Percentiles rank a stretch among this genome's conserved stretches.
Conservation (phyloP, 2,888 invertebrate species). For the Caradrina clavipalpis region DNA sequence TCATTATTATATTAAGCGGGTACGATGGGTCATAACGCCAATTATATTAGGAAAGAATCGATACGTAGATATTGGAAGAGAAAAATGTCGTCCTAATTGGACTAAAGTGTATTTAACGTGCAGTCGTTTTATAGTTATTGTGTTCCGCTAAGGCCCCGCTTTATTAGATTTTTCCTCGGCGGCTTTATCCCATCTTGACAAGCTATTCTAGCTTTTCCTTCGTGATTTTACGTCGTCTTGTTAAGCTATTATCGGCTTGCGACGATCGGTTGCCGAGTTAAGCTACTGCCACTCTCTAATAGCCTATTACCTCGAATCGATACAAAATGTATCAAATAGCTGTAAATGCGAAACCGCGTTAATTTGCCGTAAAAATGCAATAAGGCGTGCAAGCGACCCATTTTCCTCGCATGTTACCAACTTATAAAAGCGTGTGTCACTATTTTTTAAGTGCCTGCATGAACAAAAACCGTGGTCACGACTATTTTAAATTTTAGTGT, state of each 20-base stretch:
- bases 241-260: conserved; percentile 13
- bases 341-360: neutral
- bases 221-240: neutral
- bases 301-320: conserved; percentile 2
- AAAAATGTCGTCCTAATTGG: conserved; percentile 24
- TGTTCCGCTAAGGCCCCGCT: neutral
- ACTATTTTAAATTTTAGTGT: conserved; percentile 1
- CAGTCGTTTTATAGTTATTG: conserved; percentile 20
- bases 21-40: neutral
- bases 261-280: conserved; percentile 11
- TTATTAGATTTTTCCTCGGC: conserved; percentile 5
- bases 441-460: conserved; percentile 6
- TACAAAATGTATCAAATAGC: conserved; percentile 7
- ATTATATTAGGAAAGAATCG: conserved; percentile 12
- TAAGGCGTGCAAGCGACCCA: neutral
- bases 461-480: neutral
- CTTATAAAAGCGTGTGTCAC: conserved; percentile 10
- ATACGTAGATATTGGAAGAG: neutral
- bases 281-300: conserved; percentile 1
- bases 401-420: conserved; percentile 14
- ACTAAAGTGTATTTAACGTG: conserved; percentile 5
- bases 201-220: conserved; percentile 6
- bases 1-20: neutral
- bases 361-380: conserved; percentile 12
- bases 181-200: neutral